Base-by-base conservation (phyloP, 2,888 invertebrate genomes). In the Tenthredo scrophulariae region DNA sequence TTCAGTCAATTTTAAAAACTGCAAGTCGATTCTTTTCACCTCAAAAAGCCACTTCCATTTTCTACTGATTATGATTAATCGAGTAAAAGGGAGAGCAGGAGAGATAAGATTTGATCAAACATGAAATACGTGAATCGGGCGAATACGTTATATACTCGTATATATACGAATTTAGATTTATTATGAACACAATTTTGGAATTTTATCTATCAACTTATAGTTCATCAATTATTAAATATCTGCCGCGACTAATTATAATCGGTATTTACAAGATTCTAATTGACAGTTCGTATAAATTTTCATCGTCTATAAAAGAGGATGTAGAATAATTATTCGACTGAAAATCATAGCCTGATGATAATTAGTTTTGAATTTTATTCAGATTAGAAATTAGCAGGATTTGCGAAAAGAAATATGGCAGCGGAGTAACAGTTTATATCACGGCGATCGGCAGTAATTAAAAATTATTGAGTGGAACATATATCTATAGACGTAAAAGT, bases 401-500 rank as follows among this genome's bases (percentile, higher is more conserved):
- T 33, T 37, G 1, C 6, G 37, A 15, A 33, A 37, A 37, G n/a
- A 70, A 33, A 70, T 70, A 37, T 70, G 70, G 70, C 18, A 29
- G 70, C 33, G 37, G n/a, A 7, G 2, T n/a, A 9, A 37, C 7
- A 37, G 18, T 29, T 70, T 70, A 70, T 37, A 43, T 40, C 72
- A 40, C 72, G 1, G 18, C 7, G 33, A 33, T 75, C 26, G 54
- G 33, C 18, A 58, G 58, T 80, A 62, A 40, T 80, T 62, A 62
- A 80, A 15, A 80, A 62, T 80, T 62, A 80, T 80, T 40, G 80
- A 33, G 6, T 62, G 5, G 26, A 62, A 62, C 37, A 22, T 46
- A 46, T 15, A 3, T 46, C 6, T 46, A 5, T 22, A n/a, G 40
- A 37, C 10, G 13, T 26, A 40, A 58, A 37, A 80, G n/a, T 26